These are phyloP conservation scores for Rostratula benghalensis DNA, from an alignment of 2,113 vertebrate genomes.

Conservation along the genomic window DNA sequence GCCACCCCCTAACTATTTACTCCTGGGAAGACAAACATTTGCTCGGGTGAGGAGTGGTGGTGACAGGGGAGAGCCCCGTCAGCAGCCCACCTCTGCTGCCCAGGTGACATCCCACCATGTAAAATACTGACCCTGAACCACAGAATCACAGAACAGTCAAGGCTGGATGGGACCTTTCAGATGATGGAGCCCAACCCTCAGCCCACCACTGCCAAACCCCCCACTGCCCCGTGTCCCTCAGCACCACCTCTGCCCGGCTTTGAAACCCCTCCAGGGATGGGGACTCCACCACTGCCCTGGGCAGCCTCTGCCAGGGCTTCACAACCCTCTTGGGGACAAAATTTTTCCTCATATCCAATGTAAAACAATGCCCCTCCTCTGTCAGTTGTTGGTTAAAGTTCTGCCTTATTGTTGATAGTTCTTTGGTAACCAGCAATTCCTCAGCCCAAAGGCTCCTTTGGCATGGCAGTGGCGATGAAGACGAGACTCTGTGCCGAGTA, in stretches of 20 bases:
- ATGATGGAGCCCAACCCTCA: too few species aligned
- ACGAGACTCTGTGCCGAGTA: fast-evolving
- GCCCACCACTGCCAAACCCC: too few species aligned
- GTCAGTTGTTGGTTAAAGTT: too few species aligned
- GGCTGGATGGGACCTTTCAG: neutral
- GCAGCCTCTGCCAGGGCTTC: too few species aligned
- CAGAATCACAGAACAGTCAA: neutral
- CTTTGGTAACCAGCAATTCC: neutral
- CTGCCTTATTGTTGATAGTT: neutral
- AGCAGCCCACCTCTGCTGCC: neutral
- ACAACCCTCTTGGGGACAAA: too few species aligned
- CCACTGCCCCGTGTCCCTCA: too few species aligned
- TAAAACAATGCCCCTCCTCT: fast-evolving
- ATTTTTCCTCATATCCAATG: too few species aligned
- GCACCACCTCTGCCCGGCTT: too few species aligned
- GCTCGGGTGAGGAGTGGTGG: neutral
- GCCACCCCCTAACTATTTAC: neutral
- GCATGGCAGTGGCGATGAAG: fast-evolving
- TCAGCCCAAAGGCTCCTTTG: neutral
- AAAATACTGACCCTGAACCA: neutral
- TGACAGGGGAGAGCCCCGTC: neutral
- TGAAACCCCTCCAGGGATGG: too few species aligned
- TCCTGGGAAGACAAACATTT: neutral
- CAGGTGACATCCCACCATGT: neutral
- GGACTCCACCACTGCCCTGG: too few species aligned